phyloP scores from a whole-genome alignment of 2,797 vertebrate genomes.

The Pygocentrus nattereri region DNA sequence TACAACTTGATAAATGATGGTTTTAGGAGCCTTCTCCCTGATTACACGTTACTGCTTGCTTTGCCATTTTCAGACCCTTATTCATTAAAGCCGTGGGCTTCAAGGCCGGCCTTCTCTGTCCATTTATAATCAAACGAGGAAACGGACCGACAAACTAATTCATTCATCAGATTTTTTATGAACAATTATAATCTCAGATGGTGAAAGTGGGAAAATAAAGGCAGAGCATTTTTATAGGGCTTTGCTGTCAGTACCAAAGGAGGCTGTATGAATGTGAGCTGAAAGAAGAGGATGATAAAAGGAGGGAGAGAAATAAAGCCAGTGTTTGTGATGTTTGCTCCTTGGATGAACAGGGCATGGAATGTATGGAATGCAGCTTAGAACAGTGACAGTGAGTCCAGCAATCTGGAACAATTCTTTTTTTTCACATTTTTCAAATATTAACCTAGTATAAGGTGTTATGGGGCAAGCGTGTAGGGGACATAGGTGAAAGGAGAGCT shows the following conservation, averaged over 20 bases:
- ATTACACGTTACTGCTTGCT: slow-evolving; percentile 47
- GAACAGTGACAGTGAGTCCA: not conserved
- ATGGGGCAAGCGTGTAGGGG: too few species aligned
- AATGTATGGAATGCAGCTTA: not conserved
- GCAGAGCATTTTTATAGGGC: slow-evolving; percentile 30
- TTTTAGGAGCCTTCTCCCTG: slow-evolving; percentile 46
- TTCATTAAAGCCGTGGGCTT: slow-evolving; percentile 47
- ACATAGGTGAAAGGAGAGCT: too few species aligned
- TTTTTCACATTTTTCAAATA: too few species aligned
- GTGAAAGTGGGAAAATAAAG: slow-evolving; percentile 15
- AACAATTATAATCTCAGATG: slow-evolving; percentile 49
- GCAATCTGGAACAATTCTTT: not conserved
- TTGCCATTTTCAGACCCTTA: slow-evolving; percentile 46
- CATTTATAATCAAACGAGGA: slow-evolving; percentile 50
- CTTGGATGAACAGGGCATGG: not conserved
- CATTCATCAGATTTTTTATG: slow-evolving; percentile 45
- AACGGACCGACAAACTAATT: slow-evolving; percentile 44
- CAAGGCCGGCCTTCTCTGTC: slow-evolving; percentile 15
- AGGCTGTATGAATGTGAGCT: not conserved
- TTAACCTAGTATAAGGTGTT: too few species aligned
- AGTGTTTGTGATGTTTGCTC: not conserved
- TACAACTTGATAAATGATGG: slow-evolving; percentile 43
- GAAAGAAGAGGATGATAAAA: not conserved
- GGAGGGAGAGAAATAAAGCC: not conserved
- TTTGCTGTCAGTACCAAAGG: slow-evolving; percentile 29